Evolutionary conservation across 2,888 invertebrate species (phyloP), one percentile per base, ranked within the genome.

Genomic region (Lasioglossum oenotherae): DNA sequence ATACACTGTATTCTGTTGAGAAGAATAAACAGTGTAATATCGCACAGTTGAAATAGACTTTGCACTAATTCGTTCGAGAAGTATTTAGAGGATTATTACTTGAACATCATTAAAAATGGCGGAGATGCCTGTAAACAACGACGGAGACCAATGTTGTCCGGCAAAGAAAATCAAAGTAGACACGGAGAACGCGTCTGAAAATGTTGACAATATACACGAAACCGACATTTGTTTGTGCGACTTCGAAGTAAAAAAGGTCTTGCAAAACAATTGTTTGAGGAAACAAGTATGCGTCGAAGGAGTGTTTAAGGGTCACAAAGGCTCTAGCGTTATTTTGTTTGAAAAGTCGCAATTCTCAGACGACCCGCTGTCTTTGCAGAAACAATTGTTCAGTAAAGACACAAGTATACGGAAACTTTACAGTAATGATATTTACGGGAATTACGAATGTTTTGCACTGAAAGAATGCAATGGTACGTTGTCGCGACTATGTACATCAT

Each of bases 361-460:
- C 87, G 96, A 97, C 73, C 96, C 96, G 90, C 73, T 82, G 49
- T 82, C 85, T 38, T 95, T 97, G 81, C 95, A 95, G 44, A 93
- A 95, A 85, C 96, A 96, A n/a, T 97, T 97, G 93, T 97, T 98
- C 91, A 96, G 96, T 53, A 95, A 95, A 16, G 96, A 97, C 1
- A 96, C 97, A 38, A 95, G 95, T 83, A 95, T 97, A 4, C 95
- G 96, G 53, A 97, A 97, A 87, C 96, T 96, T 82, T 98, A 98
- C 93, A 96, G 97, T 49, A 98, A 98, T 95, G 98, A 98, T 94
- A 97, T 98, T 93, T 98, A 98, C 94, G 97, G 97, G 23, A 97
- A 97, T 93, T 98, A 97, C 94, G 97, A 97, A 93, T 98, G 97
- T 95, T 97, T 96, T 91, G 97, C 97, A 0, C 95, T 95, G 10